Percentiles rank a stretch among this genome's conserved stretches.
phyloP scores from a whole-genome alignment of 1,140 invertebrate species.

The Meloidogyne hapla region DNA sequence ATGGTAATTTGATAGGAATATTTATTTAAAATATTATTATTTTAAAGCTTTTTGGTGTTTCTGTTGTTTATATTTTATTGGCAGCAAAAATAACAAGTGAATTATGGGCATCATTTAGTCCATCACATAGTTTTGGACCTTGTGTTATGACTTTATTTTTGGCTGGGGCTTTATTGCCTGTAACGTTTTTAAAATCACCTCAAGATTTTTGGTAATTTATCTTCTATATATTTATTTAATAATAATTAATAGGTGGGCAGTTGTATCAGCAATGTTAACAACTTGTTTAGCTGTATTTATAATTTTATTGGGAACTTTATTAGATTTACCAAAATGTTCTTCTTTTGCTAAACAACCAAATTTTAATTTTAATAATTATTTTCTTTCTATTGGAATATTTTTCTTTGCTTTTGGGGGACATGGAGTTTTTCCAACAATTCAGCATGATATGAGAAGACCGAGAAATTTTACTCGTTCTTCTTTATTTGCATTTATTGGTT shows the following conservation, averaged over 20 bases:
- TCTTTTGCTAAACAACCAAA: slow-evolving; percentile 28
- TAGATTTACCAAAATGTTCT: slow-evolving; percentile 35
- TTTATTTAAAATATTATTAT: background rate
- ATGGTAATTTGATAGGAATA: slow-evolving; percentile 27
- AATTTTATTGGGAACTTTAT: slow-evolving; percentile 40
- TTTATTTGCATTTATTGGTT: slow-evolving; percentile 45
- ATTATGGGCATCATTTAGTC: slow-evolving; percentile 32
- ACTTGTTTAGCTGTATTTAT: slow-evolving; percentile 44
- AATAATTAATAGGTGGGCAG: slow-evolving; percentile 38
- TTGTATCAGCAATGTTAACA: slow-evolving; percentile 52
- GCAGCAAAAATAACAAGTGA: slow-evolving; percentile 52
- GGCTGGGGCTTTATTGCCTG: slow-evolving; percentile 40
- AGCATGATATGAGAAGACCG: slow-evolving; percentile 48
- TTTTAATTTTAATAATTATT: slow-evolving; percentile 27
- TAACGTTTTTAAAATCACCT: slow-evolving; percentile 47
- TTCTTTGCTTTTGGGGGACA: slow-evolving; percentile 53
- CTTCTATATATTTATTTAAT: slow-evolving; percentile 17
- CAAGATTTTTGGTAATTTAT: slow-evolving; percentile 43
- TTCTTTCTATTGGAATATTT: slow-evolving; percentile 50
- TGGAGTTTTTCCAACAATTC: slow-evolving; percentile 48
- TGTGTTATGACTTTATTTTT: slow-evolving; percentile 48
- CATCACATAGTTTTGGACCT: slow-evolving; percentile 29
- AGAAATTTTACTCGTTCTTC: slow-evolving; percentile 44
- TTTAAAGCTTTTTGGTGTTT: slow-evolving; percentile 41
- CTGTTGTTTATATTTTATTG: slow-evolving; percentile 53